Conservation (phyloP, 2,888 invertebrate genomes). For the Lasioglossum marginatum region DNA sequence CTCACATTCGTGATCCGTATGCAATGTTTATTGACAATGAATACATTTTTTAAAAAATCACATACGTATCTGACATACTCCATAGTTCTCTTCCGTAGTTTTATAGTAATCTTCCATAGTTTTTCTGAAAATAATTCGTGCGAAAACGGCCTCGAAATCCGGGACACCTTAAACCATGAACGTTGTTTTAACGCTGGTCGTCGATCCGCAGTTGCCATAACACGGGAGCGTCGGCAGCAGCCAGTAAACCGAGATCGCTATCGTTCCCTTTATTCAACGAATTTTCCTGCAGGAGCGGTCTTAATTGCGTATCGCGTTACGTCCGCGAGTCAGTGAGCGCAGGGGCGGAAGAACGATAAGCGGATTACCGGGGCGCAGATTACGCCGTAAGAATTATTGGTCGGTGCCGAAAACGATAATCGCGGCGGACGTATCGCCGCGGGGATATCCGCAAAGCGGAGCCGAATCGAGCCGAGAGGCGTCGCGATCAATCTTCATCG, state of each 20-base stretch:
- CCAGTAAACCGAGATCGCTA: slow-evolving; percentile 17
- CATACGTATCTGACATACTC: too few species aligned
- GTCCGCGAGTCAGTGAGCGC: slow-evolving; percentile 1
- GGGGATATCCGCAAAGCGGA: neutral
- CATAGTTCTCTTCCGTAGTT: too few species aligned
- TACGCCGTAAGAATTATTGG: slow-evolving; percentile 60
- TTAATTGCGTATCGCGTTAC: slow-evolving; percentile 58
- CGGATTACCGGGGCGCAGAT: slow-evolving; percentile 47
- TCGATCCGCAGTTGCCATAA: neutral
- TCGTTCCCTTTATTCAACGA: slow-evolving; percentile 35
- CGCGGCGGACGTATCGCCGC: slow-evolving; percentile 27
- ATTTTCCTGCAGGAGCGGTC: slow-evolving; percentile 30
- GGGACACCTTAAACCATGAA: neutral
- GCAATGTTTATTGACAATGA: too few species aligned
- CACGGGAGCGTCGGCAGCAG: neutral
- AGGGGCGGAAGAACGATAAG: slow-evolving; percentile 40
- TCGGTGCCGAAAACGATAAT: slow-evolving; percentile 55
- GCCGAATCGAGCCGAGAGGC: neutral
- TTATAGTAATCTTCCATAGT: too few species aligned
- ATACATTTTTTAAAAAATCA: too few species aligned
- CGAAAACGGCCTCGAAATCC: too few species aligned
- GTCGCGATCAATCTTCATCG: slow-evolving; percentile 76
- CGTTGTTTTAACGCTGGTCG: neutral
- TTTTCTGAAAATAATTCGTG: neutral
- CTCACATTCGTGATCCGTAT: too few species aligned